These are phyloP conservation scores for Squalus acanthias DNA, from an alignment of 2,797 vertebrate species.

Conservation along the genomic window DNA sequence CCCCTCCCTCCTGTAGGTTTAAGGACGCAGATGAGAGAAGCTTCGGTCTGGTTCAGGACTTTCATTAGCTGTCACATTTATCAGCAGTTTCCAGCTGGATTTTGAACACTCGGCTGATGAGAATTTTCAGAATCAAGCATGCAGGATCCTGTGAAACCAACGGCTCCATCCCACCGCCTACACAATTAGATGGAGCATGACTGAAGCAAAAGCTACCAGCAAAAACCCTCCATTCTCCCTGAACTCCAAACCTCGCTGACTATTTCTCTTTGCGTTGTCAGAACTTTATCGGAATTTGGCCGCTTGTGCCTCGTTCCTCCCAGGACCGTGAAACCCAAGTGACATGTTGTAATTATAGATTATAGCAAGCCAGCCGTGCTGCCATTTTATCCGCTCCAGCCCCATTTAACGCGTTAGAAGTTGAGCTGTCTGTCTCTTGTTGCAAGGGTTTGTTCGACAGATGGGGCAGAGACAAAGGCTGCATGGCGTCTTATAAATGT, in stretches of 20 bases:
- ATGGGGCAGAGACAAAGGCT: background rate
- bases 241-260: background rate
- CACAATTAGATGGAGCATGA: background rate
- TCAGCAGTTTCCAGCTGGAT: conserved; percentile 70
- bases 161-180: background rate
- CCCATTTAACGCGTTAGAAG: background rate
- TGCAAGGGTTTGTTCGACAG: background rate
- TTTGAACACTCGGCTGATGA: background rate
- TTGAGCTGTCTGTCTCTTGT: too few species aligned
- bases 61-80: conserved; percentile 64
- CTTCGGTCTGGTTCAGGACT: conserved; percentile 11
- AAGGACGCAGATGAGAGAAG: background rate
- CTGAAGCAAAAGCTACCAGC: background rate
- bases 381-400: background rate
- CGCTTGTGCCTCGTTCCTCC: background rate
- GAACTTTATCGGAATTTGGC: background rate
- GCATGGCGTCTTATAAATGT: background rate
- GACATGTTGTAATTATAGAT: conserved; percentile 14
- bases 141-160: background rate
- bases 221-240: background rate
- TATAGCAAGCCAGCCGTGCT: too few species aligned
- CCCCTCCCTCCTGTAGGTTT: background rate
- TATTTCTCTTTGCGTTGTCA: background rate
- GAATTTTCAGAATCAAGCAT: background rate
- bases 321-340: background rate